phyloP scores from a whole-genome alignment of 2,797 vertebrate species.

The Loriculus beryllinus region DNA sequence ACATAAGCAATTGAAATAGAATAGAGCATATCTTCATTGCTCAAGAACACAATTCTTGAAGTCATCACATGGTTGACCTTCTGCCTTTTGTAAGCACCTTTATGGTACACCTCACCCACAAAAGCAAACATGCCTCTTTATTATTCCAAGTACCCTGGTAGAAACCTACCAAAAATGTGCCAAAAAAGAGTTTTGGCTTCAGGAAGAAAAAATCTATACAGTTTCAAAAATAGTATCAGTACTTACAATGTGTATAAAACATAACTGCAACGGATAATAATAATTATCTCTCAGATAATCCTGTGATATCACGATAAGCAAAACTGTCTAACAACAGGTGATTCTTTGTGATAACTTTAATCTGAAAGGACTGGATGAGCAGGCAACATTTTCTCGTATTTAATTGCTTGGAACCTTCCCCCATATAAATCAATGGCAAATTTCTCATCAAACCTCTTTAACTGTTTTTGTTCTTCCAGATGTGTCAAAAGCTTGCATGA shows the following conservation, averaged over 20 bases:
- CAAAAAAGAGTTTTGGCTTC: background rate
- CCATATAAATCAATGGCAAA: background rate
- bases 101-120: background rate
- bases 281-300: background rate
- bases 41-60: background rate
- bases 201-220: background rate
- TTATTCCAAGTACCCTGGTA: background rate
- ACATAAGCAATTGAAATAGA: background rate
- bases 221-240: background rate
- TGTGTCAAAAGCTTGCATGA: background rate
- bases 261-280: background rate
- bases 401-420: background rate
- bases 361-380: background rate
- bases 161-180: background rate
- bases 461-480: background rate
- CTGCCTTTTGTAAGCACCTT: background rate
- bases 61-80: background rate
- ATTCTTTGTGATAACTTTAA: conserved; percentile 39
- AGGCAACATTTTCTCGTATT: background rate
- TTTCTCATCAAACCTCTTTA: background rate
- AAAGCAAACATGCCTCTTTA: background rate
- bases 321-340: conserved; percentile 10
- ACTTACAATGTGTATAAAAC: background rate
- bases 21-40: background rate
- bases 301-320: background rate